phyloP scores from a whole-genome alignment of 2,888 invertebrate species.

The Scotopteryx bipunctaria region DNA sequence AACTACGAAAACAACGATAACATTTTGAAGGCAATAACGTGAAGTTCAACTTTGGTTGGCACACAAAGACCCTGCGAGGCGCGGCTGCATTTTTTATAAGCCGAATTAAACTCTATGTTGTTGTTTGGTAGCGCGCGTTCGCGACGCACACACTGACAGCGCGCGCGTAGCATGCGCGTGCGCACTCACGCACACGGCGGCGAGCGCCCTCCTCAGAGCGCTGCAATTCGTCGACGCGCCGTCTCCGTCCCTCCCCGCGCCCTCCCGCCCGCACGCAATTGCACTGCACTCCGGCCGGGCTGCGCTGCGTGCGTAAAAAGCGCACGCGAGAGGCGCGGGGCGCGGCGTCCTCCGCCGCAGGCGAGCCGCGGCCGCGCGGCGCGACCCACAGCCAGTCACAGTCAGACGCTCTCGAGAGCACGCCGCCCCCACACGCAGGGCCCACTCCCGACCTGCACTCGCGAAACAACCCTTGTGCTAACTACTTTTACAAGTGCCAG shows the following conservation, averaged over 20 bases:
- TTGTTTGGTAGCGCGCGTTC: constrained; percentile 56
- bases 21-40: constrained; percentile 63
- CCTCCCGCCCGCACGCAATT: constrained; percentile 77
- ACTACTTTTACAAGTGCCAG: constrained; percentile 70
- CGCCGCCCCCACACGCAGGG: constrained; percentile 76
- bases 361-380: constrained; percentile 56
- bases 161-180: constrained; percentile 50
- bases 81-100: constrained; percentile 74
- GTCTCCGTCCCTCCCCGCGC: constrained; percentile 50
- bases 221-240: constrained; percentile 79
- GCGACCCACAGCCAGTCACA: constrained; percentile 65
- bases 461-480: constrained; percentile 71
- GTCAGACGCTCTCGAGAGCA: constrained; percentile 76
- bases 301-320: constrained; percentile 80
- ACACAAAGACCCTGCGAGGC: constrained; percentile 69
- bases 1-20: constrained; percentile 53
- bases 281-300: constrained; percentile 76
- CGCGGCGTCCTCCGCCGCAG: constrained; percentile 54
- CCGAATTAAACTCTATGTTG: constrained; percentile 72
- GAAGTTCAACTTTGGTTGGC: constrained; percentile 73
- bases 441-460: constrained; percentile 51
- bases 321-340: constrained; percentile 78
- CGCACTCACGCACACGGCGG: constrained; percentile 74
- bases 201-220: constrained; percentile 72
- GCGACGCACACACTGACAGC: constrained; percentile 49